Percentiles rank a stretch among this genome's conserved stretches.
These are phyloP conservation scores for Cladorhizidae sp. DNA, from an alignment of 37 sponge, comb jelly and placozoan genomes.

Conservation along the genomic window DNA sequence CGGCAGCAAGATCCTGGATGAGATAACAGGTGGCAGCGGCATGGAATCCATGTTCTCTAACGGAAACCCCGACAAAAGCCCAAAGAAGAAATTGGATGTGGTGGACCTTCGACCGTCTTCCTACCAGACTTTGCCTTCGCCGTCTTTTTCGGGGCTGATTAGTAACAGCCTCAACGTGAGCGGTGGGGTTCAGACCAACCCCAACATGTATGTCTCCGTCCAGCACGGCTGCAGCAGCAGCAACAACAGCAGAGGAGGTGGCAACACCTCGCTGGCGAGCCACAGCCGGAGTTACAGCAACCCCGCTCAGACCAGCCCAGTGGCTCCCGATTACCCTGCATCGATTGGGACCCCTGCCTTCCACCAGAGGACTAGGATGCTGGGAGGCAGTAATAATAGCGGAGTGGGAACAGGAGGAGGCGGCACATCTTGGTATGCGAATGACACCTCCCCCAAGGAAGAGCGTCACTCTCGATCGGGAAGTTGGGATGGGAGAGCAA, in stretches of 20 bases:
- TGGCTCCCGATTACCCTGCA: conserved; percentile 6
- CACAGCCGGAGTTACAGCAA: not conserved
- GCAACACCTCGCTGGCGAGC: not conserved
- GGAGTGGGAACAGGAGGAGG: not conserved
- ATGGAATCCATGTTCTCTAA: not conserved
- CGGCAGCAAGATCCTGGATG: not conserved
- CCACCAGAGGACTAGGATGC: not conserved
- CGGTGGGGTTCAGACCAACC: not conserved
- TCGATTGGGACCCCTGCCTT: conserved; percentile 31
- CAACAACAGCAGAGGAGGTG: too few species aligned
- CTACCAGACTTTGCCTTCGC: not conserved
- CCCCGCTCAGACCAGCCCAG: not conserved
- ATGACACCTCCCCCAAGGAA: conserved; percentile 43
- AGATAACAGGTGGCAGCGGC: conserved; percentile 13
- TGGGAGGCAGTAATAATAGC: not conserved
- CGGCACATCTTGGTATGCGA: conserved; percentile 24
- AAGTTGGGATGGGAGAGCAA: conserved; percentile 20
- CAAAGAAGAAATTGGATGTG: conserved; percentile 37
- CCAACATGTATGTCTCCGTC: conserved; percentile 17
- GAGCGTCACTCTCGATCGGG: not conserved
- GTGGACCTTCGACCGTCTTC: conserved; percentile 60
- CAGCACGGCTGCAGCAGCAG: not conserved
- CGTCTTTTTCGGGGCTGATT: not conserved
- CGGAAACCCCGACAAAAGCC: not conserved
- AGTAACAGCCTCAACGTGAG: conserved; percentile 5